A percentile compares a stretch with the other conserved stretches of the same genome.
These are phyloP conservation scores for Cathartes aura DNA, from an alignment of 2,113 vertebrate genomes.

Conservation along the genomic window DNA sequence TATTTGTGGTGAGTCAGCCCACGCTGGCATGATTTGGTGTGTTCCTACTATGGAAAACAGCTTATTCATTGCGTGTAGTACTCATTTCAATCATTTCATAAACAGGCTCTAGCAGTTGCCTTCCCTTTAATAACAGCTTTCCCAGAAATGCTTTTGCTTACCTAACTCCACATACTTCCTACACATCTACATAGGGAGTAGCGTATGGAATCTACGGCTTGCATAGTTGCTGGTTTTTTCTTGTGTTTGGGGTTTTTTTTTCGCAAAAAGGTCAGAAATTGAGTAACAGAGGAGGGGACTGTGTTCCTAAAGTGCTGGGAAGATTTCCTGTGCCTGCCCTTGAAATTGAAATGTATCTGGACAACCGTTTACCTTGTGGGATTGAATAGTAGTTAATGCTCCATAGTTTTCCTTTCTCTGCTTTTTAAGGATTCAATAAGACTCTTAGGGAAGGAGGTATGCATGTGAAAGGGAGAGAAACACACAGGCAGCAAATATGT, in stretches of 20 bases:
- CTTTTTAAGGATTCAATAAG: neutral
- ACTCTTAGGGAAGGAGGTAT: neutral
- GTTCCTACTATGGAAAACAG: constrained; percentile 38
- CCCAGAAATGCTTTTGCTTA: constrained; percentile 19
- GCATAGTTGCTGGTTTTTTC: neutral
- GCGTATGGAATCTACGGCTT: neutral
- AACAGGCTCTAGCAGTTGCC: constrained; percentile 4
- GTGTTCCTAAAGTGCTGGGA: neutral
- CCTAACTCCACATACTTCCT: neutral
- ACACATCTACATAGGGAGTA: neutral
- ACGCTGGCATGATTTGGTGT: constrained; percentile 9
- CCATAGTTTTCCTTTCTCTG: neutral
- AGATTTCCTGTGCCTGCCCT: neutral
- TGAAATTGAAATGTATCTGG: neutral
- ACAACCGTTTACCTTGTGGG: neutral
- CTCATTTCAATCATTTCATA: constrained; percentile 13
- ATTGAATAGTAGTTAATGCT: neutral
- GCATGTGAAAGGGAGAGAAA: neutral
- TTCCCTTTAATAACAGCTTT: constrained; percentile 39
- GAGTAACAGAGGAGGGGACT: neutral
- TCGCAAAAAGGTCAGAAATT: neutral
- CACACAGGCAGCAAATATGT: neutral
- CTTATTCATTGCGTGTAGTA: neutral
- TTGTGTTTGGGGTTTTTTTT: neutral
- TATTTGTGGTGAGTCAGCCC: constrained; percentile 56